phyloP scores from a whole-genome alignment of 2,113 vertebrate genomes.

The Grammomys surdaster region DNA sequence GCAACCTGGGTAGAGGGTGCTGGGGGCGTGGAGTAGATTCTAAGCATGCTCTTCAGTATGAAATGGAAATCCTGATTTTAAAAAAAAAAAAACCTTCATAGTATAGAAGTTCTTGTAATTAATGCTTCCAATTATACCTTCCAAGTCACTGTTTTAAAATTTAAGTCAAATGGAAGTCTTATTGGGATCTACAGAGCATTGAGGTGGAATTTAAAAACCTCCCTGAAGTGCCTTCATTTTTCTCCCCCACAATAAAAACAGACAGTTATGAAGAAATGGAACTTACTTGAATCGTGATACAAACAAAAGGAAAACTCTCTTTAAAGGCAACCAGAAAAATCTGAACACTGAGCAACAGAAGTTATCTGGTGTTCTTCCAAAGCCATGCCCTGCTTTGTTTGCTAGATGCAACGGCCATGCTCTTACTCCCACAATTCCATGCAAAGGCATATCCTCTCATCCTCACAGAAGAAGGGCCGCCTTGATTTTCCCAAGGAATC shows the following conservation, averaged over 20 bases:
- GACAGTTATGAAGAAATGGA: background rate
- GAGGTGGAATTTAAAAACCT: background rate
- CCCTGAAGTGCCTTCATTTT: background rate
- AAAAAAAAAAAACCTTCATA: background rate
- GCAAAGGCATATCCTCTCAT: background rate
- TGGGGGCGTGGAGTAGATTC: background rate
- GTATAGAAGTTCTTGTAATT: background rate
- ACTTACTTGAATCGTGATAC: background rate
- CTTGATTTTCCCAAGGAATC: background rate
- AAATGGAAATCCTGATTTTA: background rate
- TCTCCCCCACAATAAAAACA: background rate
- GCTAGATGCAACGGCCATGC: background rate
- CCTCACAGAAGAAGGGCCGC: background rate
- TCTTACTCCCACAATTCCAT: background rate
- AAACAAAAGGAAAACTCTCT: background rate
- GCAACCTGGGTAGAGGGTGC: background rate
- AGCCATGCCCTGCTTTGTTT: background rate
- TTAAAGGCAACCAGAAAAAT: background rate
- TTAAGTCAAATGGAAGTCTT: background rate
- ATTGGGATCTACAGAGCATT: background rate
- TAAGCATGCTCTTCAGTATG: background rate
- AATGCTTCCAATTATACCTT: constrained; percentile 37
- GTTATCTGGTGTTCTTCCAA: background rate
- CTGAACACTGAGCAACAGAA: background rate
- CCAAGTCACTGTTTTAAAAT: constrained; percentile 6